These are phyloP conservation scores for Acropora tenuis DNA, from an alignment of 64 coral and sea anemone species.

Conservation along the genomic window DNA sequence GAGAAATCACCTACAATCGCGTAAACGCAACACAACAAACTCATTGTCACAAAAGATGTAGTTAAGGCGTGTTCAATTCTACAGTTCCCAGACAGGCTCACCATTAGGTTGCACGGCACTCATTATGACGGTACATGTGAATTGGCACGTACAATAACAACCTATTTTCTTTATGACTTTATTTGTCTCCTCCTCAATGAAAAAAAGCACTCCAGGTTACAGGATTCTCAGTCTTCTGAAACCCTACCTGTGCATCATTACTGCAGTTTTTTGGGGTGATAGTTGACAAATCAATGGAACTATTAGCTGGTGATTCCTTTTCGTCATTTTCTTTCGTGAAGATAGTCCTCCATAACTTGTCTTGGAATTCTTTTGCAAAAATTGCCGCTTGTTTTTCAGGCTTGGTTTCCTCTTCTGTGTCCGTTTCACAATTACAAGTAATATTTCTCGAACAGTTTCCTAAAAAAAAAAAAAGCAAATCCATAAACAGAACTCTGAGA, in stretches of 20 bases:
- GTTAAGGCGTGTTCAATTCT: too few relatives aligned
- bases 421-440: conserved; percentile 81
- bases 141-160: too few relatives aligned
- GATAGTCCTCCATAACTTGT: conserved; percentile 64
- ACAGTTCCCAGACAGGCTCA: too few relatives aligned
- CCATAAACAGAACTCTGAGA: neutral
- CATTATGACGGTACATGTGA: too few relatives aligned
- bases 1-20: too few relatives aligned
- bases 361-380: conserved; percentile 98
- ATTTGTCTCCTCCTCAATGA: too few relatives aligned
- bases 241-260: neutral
- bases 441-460: conserved; percentile 72
- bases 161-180: too few relatives aligned
- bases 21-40: too few relatives aligned
- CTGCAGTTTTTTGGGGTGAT: conserved; percentile 19
- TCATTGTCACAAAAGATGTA: too few relatives aligned
- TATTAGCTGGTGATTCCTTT: conserved; percentile 31
- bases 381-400: conserved; percentile 86
- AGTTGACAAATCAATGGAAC: neutral
- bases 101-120: too few relatives aligned
- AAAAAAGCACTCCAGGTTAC: too few relatives aligned
- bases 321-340: conserved; percentile 66
- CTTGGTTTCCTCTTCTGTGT: conserved; percentile 54
- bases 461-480: neutral
- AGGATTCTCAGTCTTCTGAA: neutral